Percentiles rank a stretch among this genome's conserved stretches.
Conservation (phyloP, 2,888 invertebrate genomes). For the Drosophila paranaensis region DNA sequence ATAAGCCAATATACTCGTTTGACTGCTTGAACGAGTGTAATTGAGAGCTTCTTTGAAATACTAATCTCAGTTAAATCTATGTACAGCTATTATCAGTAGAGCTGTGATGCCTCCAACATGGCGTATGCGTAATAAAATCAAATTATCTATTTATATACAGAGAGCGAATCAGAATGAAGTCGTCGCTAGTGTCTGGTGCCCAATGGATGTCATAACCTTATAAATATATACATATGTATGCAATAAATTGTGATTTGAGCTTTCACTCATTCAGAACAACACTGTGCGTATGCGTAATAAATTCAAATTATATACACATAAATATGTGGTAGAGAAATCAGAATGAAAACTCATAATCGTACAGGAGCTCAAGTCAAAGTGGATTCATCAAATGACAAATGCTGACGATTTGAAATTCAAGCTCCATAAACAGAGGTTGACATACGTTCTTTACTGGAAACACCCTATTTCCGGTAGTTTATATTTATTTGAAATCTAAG, state of each 20-base stretch:
- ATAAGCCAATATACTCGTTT: background rate
- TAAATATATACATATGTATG: background rate
- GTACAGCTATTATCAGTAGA: conserved; percentile 7
- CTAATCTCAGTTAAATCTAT: conserved; percentile 15
- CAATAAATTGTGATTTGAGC: conserved; percentile 1
- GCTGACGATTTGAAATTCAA: too few species aligned
- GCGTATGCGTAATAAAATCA: conserved; percentile 8
- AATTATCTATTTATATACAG: conserved; percentile 5
- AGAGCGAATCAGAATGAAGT: conserved; percentile 3
- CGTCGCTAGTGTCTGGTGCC: background rate
- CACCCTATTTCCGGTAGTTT: too few species aligned
- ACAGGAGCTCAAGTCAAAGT: background rate
- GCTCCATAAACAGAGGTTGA: too few species aligned
- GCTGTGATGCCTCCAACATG: background rate
- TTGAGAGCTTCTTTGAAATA: conserved; percentile 10
- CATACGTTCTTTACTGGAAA: too few species aligned
- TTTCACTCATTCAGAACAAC: background rate
- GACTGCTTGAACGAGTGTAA: background rate
- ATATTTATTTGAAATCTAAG: too few species aligned
- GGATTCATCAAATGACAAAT: background rate
- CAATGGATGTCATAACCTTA: conserved; percentile 7
- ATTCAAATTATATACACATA: background rate
- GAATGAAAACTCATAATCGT: background rate
- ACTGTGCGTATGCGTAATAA: conserved; percentile 1
- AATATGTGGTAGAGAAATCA: background rate